Percentiles rank a stretch among this genome's conserved stretches.
Evolutionary conservation across 2,888 invertebrate genomes (phyloP).

Genomic region (Eupithecia dodoneata): DNA sequence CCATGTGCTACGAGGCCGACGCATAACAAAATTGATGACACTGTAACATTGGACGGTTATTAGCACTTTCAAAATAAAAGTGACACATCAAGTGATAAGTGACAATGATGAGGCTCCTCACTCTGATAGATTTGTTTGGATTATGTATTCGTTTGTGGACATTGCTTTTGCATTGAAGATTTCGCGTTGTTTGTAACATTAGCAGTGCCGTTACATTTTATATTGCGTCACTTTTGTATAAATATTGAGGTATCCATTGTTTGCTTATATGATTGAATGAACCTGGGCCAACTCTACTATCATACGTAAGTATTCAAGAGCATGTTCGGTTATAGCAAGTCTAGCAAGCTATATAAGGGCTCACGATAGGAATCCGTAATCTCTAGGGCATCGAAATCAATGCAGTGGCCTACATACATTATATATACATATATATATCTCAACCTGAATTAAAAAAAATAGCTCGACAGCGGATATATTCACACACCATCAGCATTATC

Average conservation of each 20-base stretch:
- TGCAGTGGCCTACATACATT: too few relatives aligned
- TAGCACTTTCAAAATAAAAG: constrained; percentile 42
- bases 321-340: too few relatives aligned
- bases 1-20: background rate
- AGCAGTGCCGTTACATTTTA: background rate
- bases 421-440: too few relatives aligned
- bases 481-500: too few relatives aligned
- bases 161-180: constrained; percentile 8
- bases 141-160: constrained; percentile 23
- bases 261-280: background rate
- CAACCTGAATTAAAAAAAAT: background rate
- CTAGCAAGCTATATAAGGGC: too few relatives aligned
- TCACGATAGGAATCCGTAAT: too few relatives aligned
- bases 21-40: background rate
- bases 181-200: constrained; percentile 2
- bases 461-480: background rate
- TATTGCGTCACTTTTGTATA: background rate
- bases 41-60: constrained; percentile 39
- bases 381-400: too few relatives aligned
- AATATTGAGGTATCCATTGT: background rate
- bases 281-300: too few relatives aligned
- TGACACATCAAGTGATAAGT: constrained; percentile 44
- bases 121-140: constrained; percentile 39
- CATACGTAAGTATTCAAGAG: too few relatives aligned
- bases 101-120: constrained; percentile 46